These are phyloP conservation scores for Drosophila bocki DNA, from an alignment of 1,140 invertebrate genomes.

Conservation along the genomic window DNA sequence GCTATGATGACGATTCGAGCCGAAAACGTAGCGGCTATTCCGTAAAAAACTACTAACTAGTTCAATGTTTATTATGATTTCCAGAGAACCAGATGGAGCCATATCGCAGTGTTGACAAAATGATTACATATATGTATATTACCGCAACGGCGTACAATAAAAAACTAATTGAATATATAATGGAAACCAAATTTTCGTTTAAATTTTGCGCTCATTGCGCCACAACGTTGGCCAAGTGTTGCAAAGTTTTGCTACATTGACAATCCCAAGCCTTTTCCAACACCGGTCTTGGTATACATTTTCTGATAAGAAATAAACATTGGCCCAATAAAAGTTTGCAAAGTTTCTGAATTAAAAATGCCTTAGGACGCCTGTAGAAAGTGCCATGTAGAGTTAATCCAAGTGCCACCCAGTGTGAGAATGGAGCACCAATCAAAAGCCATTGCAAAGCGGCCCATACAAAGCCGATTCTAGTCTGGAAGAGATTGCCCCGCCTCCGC, in stretches of 20 bases:
- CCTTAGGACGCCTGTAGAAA: slow-evolving; percentile 34
- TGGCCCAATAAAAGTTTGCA: slow-evolving; percentile 9
- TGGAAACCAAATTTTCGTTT: not conserved
- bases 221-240: not conserved
- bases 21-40: slow-evolving; percentile 54
- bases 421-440: slow-evolving; percentile 67
- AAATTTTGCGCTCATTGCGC: not conserved
- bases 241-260: not conserved
- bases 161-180: slow-evolving; percentile 9
- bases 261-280: slow-evolving; percentile 15
- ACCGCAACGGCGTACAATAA: slow-evolving; percentile 50
- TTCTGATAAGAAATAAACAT: slow-evolving; percentile 71
- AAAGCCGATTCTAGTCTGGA: slow-evolving; percentile 30
- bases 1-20: slow-evolving; percentile 67
- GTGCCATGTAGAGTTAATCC: slow-evolving; percentile 33
- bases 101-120: slow-evolving; percentile 48
- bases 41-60: slow-evolving; percentile 39
- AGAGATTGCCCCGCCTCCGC: not conserved
- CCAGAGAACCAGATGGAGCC: slow-evolving; percentile 15
- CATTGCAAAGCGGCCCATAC: slow-evolving; percentile 14
- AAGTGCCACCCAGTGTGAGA: slow-evolving; percentile 41
- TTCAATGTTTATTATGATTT: slow-evolving; percentile 29
- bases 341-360: slow-evolving; percentile 72
- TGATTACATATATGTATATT: slow-evolving; percentile 33
- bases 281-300: slow-evolving; percentile 66